A percentile compares a stretch with the other conserved stretches of the same genome.
phyloP scores from a whole-genome alignment of 2,113 vertebrate species.

The Charadrius vociferus region DNA sequence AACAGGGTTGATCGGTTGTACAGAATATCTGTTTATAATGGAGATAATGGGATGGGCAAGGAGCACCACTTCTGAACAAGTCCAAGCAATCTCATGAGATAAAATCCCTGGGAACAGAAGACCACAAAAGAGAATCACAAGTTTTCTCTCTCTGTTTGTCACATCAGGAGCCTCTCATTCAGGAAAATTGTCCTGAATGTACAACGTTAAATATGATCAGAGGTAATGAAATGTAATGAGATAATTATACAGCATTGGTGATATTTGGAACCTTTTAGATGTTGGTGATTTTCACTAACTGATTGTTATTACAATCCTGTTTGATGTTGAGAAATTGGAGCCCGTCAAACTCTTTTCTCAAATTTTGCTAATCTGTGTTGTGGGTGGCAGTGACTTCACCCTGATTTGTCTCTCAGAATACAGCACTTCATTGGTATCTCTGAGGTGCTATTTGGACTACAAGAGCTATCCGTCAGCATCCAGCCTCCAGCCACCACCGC shows the following conservation, averaged over 20 bases:
- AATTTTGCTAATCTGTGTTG: neutral
- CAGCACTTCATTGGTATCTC: neutral
- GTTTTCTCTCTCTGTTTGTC: neutral
- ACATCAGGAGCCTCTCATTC: neutral
- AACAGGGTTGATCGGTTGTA: neutral
- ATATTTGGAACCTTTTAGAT: neutral
- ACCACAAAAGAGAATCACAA: neutral
- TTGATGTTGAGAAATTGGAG: neutral
- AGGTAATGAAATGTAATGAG: neutral
- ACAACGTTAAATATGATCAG: neutral
- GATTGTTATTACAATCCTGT: neutral
- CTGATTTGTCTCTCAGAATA: neutral
- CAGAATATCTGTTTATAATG: neutral
- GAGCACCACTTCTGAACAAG: neutral
- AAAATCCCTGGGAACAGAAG: neutral
- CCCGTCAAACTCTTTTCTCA: neutral
- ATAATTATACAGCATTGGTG: neutral
- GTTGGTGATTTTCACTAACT: neutral
- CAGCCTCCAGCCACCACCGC: neutral
- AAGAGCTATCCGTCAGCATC: neutral
- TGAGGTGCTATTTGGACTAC: neutral
- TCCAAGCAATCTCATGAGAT: neutral
- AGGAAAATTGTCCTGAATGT: neutral
- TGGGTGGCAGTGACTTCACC: neutral
- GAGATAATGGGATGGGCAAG: neutral